phyloP scores from a whole-genome alignment of 92 coral and sea anemone species.

The Montipora capitata region DNA sequence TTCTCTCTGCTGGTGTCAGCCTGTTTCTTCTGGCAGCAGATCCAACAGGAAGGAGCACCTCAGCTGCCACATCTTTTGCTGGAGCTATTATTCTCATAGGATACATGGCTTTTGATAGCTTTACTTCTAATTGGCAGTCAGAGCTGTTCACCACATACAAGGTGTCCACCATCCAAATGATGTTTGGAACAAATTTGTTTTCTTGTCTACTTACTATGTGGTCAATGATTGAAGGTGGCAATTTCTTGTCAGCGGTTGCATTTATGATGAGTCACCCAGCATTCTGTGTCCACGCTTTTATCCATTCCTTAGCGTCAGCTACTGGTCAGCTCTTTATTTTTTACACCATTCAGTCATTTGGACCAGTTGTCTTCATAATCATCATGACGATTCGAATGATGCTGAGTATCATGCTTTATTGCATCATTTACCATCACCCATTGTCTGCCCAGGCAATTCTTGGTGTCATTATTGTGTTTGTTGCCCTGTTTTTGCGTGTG shows the following conservation, averaged over 20 bases:
- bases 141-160: conserved; percentile 88
- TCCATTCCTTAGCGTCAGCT: conserved; percentile 89
- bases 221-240: conserved; percentile 94
- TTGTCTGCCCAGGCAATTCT: conserved; percentile 88
- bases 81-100: conserved; percentile 94
- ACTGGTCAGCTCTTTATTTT: conserved; percentile 98
- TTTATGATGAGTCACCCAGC: conserved; percentile 83
- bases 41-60: conserved; percentile 75
- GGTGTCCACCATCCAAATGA: conserved; percentile 97
- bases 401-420: conserved; percentile 91
- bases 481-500: conserved; percentile 86
- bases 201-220: conserved; percentile 94
- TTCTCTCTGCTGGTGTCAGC: conserved; percentile 94
- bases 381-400: conserved; percentile 97
- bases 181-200: conserved; percentile 96
- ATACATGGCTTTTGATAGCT: conserved; percentile 96
- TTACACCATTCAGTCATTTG: conserved; percentile 94
- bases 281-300: conserved; percentile 80
- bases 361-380: conserved; percentile 95
- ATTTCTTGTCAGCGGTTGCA: conserved; percentile 75
- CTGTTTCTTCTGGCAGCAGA: conserved; percentile 92
- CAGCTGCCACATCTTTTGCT: conserved; percentile 88
- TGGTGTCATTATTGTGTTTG: conserved; percentile 90
- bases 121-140: conserved; percentile 99
- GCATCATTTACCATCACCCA: conserved; percentile 90